A percentile compares a stretch with the other conserved stretches of the same genome.
phyloP scores from a whole-genome alignment of 2,888 invertebrate genomes.

The Chalcosyrphus nemorum region DNA sequence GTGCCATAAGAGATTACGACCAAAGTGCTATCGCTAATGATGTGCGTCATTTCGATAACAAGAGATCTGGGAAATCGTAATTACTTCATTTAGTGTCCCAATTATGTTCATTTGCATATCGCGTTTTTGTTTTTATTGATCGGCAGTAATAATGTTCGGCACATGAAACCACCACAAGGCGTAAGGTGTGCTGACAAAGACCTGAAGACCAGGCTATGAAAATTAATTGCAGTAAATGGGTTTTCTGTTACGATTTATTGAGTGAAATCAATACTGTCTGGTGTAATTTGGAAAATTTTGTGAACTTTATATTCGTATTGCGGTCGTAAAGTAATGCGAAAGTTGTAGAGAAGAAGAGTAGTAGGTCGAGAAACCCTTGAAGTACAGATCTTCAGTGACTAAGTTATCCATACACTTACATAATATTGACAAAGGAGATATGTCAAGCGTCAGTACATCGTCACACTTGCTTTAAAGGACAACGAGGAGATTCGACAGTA shows the following conservation, averaged over 20 bases:
- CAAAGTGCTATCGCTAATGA: conserved; percentile 43
- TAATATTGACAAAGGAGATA: too few species aligned
- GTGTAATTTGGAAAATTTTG: too few species aligned
- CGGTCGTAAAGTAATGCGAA: too few species aligned
- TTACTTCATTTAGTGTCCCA: conserved; percentile 59
- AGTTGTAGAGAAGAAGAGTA: too few species aligned
- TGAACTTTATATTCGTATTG: too few species aligned
- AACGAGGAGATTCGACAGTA: too few species aligned
- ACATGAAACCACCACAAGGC: neutral
- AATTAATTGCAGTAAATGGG: neutral
- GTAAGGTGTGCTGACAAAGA: neutral
- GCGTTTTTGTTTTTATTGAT: conserved; percentile 16
- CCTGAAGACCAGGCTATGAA: neutral
- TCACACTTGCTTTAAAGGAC: too few species aligned
- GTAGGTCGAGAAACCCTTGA: too few species aligned
- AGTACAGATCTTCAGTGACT: too few species aligned
- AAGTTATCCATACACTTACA: too few species aligned
- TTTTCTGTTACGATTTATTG: neutral
- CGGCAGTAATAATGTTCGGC: conserved; percentile 5
- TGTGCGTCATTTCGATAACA: conserved; percentile 36
- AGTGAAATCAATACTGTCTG: conserved; percentile 9
- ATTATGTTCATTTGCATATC: conserved; percentile 53
- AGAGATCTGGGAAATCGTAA: conserved; percentile 34
- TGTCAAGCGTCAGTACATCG: too few species aligned
- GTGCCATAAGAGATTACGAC: conserved; percentile 1